Base-by-base conservation (phyloP, 2,113 vertebrate genomes). In the Cynocephalus volans region DNA sequence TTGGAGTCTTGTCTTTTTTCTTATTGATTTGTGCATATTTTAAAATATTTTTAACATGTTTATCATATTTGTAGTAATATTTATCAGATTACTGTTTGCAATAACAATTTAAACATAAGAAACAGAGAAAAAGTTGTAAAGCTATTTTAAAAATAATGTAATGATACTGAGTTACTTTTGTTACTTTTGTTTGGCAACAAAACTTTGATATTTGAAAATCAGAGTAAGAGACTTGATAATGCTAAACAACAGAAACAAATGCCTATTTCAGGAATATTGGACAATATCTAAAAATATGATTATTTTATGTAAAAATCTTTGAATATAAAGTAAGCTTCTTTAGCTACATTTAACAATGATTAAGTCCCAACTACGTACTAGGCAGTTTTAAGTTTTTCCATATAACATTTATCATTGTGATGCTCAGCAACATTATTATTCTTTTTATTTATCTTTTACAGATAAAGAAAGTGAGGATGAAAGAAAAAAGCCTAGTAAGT, bases 91-190 rank as follows among this genome's bases (percentile, higher is more conserved):
- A 52, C 1, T 36, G 28, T 4, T 56, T 73, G 76, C 64, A 96
- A 79, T 79, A 79, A 60, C 62, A 84, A 96, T 76, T 80, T 85
- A 97, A 92, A 89, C 8, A 54, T 62, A 96, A 81, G 75, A 94
- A 81, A 72, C 2, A 58, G 1, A 67, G 19, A 83, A 88, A 72
- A 95, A 50, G 24, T 8, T 69, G 5, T 69, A 85, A 87, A 80
- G 18, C 24, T 52, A 72, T n/a, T 28, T 80, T 91, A 17, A 62
- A 79, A 95, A 93, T 58, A 92, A 87, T 70, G 12, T 73, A 67
- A 58, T 62, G 23, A 88, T 80, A 80, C 0, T 23, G 19, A 80
- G 64, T 56, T 88, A 36, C 8, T 45, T 41, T 41, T 45, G 10
- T 88, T 65, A 75, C 91, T 41, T 41, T 41, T 84, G 14, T 67